Base-by-base conservation (phyloP, 92 coral and sea anemone genomes). In the Epizoanthus scotinus region DNA sequence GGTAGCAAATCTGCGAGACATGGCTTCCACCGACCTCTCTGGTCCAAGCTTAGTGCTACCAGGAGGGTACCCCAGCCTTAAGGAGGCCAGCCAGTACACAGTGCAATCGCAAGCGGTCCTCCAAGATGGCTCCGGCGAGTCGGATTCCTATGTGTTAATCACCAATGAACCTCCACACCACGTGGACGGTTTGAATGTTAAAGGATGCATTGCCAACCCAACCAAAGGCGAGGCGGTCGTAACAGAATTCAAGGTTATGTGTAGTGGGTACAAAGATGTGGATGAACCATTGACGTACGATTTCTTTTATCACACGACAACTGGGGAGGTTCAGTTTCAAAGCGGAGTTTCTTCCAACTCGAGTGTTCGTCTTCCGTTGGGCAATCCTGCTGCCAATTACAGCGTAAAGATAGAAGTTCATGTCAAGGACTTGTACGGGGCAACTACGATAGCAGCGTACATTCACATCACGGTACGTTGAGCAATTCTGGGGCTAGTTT, bases 311-410 rank as follows among this genome's bases (percentile, higher is more conserved):
- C 55, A 83, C 18, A 90, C 94, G 25, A 71, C 66, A 63, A 84
- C 86, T 13, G 97, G 97, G 2, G 86, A 67, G 81, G 90, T 92
- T 44, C 87, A 87, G 7, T 63, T 92, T 24, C 92, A 90, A 44
- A 75, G 81, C 42, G 68, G 81, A 20, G 54, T 25, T 4, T 75
- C 54, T 38, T 12, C 10, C 2, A 75, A 58, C 6, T 68, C 81
- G 0, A 38, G 55, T 10, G 81, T 82, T 2, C 85, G 81, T 26
- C 85, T 92, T 42, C 97, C 97, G 17, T 88, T 88, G 28, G 97
- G 97, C 42, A 63, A 61, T 14, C 85, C 77, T 28, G 71, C 42
- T 8, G 79, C 77, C 9, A 74, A 60, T 67, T 82, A 64, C 50
- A 73, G 82, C 24, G 53, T 84, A 18, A 67, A 82, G 27, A 22